Evolutionary conservation across 2,797 vertebrate species (phyloP).

Genomic region (Channa striata): DNA sequence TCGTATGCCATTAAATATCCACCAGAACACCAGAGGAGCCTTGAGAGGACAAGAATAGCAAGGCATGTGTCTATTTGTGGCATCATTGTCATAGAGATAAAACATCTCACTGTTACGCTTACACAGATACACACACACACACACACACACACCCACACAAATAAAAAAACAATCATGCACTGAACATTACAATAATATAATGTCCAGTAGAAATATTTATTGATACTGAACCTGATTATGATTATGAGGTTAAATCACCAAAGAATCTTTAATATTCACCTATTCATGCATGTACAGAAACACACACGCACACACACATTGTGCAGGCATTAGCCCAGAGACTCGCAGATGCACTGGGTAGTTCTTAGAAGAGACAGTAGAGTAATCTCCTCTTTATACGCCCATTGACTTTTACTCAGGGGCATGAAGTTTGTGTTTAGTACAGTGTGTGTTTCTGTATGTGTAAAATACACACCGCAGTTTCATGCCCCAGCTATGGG

Average conservation of each 20-base stretch:
- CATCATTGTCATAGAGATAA: slow-evolving; percentile 71
- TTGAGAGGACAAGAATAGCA: slow-evolving; percentile 73
- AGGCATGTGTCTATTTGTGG: slow-evolving; percentile 72
- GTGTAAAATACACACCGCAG: slow-evolving; percentile 35
- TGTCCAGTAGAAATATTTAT: slow-evolving; percentile 34
- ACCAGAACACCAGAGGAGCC: slow-evolving; percentile 68
- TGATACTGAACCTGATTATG: slow-evolving; percentile 7
- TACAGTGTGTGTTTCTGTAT: slow-evolving; percentile 11
- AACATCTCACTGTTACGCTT: slow-evolving; percentile 49
- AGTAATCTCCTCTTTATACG: slow-evolving; percentile 67
- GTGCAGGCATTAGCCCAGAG: slow-evolving; percentile 33
- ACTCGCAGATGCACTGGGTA: slow-evolving; percentile 35
- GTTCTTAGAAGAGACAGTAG: slow-evolving; percentile 65
- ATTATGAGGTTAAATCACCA: not conserved
- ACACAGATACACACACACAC: slow-evolving; percentile 15
- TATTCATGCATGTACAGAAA: slow-evolving; percentile 2
- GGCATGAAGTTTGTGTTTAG: slow-evolving; percentile 19
- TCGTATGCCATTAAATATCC: slow-evolving; percentile 50
- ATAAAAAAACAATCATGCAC: not conserved
- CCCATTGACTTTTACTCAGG: slow-evolving; percentile 62
- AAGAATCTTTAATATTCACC: slow-evolving; percentile 7
- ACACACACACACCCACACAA: slow-evolving; percentile 7
- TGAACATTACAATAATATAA: slow-evolving; percentile 3
- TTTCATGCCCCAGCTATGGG: slow-evolving; percentile 63
- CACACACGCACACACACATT: slow-evolving; percentile 3